Percentiles rank a stretch among this genome's conserved stretches.
Conservation (phyloP, 2,113 vertebrate species). For the Ivindomyrus marchei region DNA sequence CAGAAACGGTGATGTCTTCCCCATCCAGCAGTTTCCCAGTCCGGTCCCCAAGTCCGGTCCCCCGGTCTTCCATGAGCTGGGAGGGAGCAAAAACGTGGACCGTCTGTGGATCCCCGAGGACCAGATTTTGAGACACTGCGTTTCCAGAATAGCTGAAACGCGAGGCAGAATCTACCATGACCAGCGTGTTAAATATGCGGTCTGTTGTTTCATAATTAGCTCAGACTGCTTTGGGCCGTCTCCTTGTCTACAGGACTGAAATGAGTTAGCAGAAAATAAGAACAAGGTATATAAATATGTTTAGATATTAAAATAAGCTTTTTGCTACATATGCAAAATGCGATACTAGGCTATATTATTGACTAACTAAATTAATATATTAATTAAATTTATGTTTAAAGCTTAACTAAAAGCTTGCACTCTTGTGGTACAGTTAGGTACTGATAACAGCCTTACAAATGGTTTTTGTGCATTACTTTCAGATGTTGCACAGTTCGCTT, state of each 20-base stretch:
- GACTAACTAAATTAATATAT: not conserved
- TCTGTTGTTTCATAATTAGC: not conserved
- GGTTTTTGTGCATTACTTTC: not conserved
- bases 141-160: not conserved
- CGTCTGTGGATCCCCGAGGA: not conserved
- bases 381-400: not conserved
- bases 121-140: not conserved
- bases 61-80: slow-evolving; percentile 52
- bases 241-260: not conserved
- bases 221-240: not conserved
- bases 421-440: not conserved
- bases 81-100: slow-evolving; percentile 20
- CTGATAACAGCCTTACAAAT: not conserved
- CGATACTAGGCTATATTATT: not conserved
- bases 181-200: not conserved
- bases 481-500: not conserved
- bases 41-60: too few relatives aligned
- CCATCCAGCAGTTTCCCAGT: too few relatives aligned
- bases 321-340: not conserved
- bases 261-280: not conserved
- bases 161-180: not conserved
- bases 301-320: not conserved
- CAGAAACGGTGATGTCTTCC: too few relatives aligned
- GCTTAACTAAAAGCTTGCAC: not conserved
- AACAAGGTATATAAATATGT: not conserved